phyloP scores from a whole-genome alignment of 2,113 vertebrate species.

The Rhinogobius similis region DNA sequence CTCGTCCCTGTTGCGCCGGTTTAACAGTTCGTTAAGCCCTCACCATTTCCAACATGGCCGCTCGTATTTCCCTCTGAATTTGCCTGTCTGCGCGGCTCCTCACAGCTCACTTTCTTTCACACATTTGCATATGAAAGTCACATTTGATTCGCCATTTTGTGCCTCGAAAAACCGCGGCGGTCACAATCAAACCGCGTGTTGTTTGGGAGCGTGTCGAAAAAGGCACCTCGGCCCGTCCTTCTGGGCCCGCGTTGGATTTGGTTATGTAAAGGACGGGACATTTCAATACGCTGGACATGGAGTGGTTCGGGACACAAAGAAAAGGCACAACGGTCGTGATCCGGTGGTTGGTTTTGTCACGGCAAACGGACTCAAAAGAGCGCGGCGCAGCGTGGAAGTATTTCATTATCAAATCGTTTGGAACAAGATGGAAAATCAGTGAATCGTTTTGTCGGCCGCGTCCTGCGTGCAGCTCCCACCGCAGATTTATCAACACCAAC shows the following conservation, averaged over 20 bases:
- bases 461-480: neutral
- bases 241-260: neutral
- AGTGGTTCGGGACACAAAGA: slow-evolving; percentile 1
- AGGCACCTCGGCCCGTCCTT: neutral
- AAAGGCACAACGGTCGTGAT: neutral
- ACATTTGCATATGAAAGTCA: slow-evolving; percentile 11
- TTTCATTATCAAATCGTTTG: neutral
- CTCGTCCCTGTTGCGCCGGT: too few species aligned
- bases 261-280: neutral
- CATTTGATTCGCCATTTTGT: neutral
- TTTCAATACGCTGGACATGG: neutral
- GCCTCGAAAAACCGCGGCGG: neutral
- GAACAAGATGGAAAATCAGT: neutral
- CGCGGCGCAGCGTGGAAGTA: neutral
- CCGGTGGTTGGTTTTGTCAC: neutral
- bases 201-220: neutral
- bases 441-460: neutral
- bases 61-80: neutral
- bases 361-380: neutral
- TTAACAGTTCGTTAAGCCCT: neutral
- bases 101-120: neutral
- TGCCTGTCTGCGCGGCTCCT: neutral
- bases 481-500: neutral
- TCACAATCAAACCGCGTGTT: neutral
- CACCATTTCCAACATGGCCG: neutral